Conservation (phyloP, 2,888 invertebrate genomes). For the Lasioglossum zephyrum region DNA sequence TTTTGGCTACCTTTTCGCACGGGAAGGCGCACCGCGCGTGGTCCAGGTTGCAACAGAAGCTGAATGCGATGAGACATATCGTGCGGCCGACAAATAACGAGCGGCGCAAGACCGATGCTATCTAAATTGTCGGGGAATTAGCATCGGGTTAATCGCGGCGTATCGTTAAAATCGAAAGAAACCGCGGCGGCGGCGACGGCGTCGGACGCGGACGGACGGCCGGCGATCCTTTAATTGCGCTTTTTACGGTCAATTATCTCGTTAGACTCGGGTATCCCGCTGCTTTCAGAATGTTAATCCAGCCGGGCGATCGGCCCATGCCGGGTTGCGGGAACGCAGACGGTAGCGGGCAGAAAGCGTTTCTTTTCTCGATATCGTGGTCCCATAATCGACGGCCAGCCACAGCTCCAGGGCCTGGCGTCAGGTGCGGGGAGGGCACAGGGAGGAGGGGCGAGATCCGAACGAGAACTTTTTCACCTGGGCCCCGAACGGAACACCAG, state of each 20-base stretch:
- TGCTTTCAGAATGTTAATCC: conserved; percentile 62
- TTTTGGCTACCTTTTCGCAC: background rate
- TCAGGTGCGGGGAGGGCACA: background rate
- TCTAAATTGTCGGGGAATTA: conserved; percentile 37
- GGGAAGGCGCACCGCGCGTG: background rate
- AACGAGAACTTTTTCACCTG: conserved; percentile 77
- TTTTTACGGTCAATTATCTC: conserved; percentile 63
- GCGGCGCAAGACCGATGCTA: background rate
- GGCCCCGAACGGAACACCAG: conserved; percentile 58
- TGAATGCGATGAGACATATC: background rate
- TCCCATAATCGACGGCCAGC: conserved; percentile 54
- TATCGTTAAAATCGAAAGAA: conserved; percentile 32
- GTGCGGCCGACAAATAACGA: background rate
- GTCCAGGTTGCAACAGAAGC: background rate
- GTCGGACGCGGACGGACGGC: conserved; percentile 27
- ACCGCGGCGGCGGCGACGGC: background rate
- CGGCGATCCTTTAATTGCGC: conserved; percentile 51
- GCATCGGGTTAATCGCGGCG: conserved; percentile 34
- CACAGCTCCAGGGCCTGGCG: background rate
- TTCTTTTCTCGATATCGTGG: conserved; percentile 59
- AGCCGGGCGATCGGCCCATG: conserved; percentile 23
- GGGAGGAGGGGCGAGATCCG: conserved; percentile 64
- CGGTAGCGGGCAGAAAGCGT: conserved; percentile 33
- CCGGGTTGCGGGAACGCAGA: conserved; percentile 23
- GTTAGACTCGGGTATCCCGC: conserved; percentile 60